Base-by-base conservation (phyloP, 2,888 invertebrate species). In the Zygogramma bicolorata region DNA sequence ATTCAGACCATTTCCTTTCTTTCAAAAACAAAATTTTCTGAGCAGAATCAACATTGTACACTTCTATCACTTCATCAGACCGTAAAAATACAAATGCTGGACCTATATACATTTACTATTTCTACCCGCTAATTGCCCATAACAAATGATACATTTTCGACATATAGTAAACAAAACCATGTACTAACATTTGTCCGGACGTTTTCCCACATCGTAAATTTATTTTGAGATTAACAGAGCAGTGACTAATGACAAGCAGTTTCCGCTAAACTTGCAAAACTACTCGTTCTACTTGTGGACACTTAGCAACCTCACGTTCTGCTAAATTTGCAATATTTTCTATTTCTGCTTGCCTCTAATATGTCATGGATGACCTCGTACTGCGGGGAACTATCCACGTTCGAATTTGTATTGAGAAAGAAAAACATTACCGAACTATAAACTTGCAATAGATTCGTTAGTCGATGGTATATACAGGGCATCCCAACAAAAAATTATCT, bases 291-390 rank as follows among this genome's bases (percentile, higher is more conserved):
- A 76, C 70, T 70, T 74, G 71, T 69, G 68, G 67, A 60, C 68
- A 65, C 65, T 67, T 71, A 73, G 69, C 72, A 73, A 76, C 71
- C 72, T 74, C 76, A 76, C 76, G 74, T 76, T 76, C 68, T 73
- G 76, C 76, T 65, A 38, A 74, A 68, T 73, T 71, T 66, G 74
- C 76, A 74, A 76, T 74, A 76, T 70, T 70, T 63, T 68, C 70
- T 60, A 68, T 69, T 72, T 69, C 53, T 68, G 71, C 70, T 74
- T 69, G 74, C 74, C 61, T 74, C 40, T 74, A 69, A 73, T 68
- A 71, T 71, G 71, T 68, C 74, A 74, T 74, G 74, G 60, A 68
- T 68, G 74, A 74, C 74, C 74, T 74, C 74, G 74, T 68, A 46
- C 29, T 46, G 60, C 58, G 38, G 53, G 71, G 60, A 71, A 15